These are phyloP conservation scores for Epizoanthus fatuus DNA, from an alignment of 92 coral and sea anemone species.

Conservation along the genomic window DNA sequence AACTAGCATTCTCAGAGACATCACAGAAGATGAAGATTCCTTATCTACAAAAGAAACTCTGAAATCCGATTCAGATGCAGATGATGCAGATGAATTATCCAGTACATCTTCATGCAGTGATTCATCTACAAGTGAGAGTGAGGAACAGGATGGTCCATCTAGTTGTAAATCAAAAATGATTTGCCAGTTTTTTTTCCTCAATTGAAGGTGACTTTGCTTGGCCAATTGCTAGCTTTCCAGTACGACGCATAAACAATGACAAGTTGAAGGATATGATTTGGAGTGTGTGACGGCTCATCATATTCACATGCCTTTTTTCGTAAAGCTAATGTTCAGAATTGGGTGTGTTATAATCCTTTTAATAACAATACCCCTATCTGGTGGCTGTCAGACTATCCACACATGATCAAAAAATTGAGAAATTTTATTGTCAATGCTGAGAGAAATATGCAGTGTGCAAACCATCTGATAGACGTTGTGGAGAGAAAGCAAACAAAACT, in stretches of 20 bases:
- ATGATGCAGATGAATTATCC: no score
- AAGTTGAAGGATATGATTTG: slow-evolving; percentile 14
- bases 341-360: not conserved
- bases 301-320: no score
- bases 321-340: no score
- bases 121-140: no score
- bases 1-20: no score
- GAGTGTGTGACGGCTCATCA: no score
- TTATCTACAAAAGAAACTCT: not conserved
- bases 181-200: slow-evolving; percentile 27
- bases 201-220: slow-evolving; percentile 36
- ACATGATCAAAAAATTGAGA: slow-evolving; percentile 55
- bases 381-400: slow-evolving; percentile 57
- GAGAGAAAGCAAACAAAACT: slow-evolving; percentile 35
- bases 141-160: no score
- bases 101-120: no score
- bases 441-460: slow-evolving; percentile 17
- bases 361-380: slow-evolving; percentile 43
- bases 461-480: not conserved
- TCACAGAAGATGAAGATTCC: no score
- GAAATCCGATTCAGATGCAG: no score
- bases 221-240: slow-evolving; percentile 8
- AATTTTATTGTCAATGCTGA: slow-evolving; percentile 55
- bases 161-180: slow-evolving; percentile 7
- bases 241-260: slow-evolving; percentile 1